Conservation (phyloP, 2,113 vertebrate genomes). For the Pseudopipra pipra region DNA sequence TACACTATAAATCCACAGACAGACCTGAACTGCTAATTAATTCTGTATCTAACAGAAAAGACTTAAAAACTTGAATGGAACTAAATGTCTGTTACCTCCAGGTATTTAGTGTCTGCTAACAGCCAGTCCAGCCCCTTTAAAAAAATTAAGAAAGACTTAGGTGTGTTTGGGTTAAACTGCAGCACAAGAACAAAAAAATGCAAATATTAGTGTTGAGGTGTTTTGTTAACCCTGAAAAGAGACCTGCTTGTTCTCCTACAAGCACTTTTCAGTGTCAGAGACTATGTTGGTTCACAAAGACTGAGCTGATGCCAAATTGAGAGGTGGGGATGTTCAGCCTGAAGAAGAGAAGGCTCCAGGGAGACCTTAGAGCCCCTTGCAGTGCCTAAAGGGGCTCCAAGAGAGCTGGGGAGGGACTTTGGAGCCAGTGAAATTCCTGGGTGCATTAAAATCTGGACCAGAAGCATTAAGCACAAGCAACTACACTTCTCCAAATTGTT, state of each 20-base stretch:
- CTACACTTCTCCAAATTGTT: neutral
- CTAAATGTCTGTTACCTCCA: slow-evolving; percentile 84
- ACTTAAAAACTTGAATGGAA: slow-evolving; percentile 72
- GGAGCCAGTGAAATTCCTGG: neutral
- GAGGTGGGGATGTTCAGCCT: neutral
- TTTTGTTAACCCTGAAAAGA: neutral
- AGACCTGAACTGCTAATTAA: slow-evolving; percentile 68
- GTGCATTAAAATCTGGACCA: neutral
- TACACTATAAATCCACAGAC: slow-evolving; percentile 80
- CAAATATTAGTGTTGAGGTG: neutral
- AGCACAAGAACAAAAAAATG: neutral
- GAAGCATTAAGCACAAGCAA: neutral
- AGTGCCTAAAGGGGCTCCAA: neutral
- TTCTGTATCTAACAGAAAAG: slow-evolving; percentile 68
- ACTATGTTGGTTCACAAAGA: neutral
- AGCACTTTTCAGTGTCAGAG: neutral
- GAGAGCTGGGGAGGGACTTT: neutral
- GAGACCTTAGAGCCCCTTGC: neutral
- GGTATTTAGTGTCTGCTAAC: slow-evolving; percentile 79
- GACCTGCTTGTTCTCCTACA: rapidly evolving
- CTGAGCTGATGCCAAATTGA: neutral
- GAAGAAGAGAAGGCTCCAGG: neutral
- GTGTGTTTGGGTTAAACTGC: slow-evolving; percentile 47
- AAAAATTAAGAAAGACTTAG: slow-evolving; percentile 55
- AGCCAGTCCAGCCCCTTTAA: slow-evolving; percentile 76